phyloP scores from a whole-genome alignment of 1,140 invertebrate species.

The Bombus superbus region DNA sequence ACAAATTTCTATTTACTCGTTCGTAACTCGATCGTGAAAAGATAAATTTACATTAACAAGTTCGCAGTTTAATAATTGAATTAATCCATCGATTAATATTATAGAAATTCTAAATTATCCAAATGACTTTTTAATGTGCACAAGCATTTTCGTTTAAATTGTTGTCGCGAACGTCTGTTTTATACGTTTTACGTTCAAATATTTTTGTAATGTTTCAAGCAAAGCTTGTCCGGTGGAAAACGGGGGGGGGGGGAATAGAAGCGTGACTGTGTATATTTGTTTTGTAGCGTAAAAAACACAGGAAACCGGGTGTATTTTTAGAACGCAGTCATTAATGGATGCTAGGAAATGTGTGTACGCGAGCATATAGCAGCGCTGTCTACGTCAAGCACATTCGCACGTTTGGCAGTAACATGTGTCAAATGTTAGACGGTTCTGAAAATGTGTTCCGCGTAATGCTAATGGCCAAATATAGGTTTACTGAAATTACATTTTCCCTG shows the following conservation, averaged over 20 bases:
- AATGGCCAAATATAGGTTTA: slow-evolving; percentile 26
- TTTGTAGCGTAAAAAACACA: slow-evolving; percentile 13
- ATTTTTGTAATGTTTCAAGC: slow-evolving; percentile 11
- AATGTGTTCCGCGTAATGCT: slow-evolving; percentile 14
- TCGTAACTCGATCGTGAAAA: too few species aligned
- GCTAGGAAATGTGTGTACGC: slow-evolving; percentile 24
- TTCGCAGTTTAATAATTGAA: too few species aligned
- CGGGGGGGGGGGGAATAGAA: slow-evolving; percentile 3
- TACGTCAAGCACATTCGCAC: slow-evolving; percentile 36
- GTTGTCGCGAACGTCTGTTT: neutral
- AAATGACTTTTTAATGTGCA: too few species aligned
- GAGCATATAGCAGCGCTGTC: neutral
- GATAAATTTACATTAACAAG: too few species aligned
- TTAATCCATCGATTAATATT: neutral
- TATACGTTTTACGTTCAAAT: neutral
- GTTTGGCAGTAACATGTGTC: slow-evolving; percentile 33
- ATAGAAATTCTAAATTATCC: neutral
- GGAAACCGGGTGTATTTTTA: slow-evolving; percentile 18
- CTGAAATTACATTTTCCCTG: slow-evolving; percentile 8
- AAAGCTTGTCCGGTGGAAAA: neutral
- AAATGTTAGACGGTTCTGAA: slow-evolving; percentile 23
- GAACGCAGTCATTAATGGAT: slow-evolving; percentile 29
- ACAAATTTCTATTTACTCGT: neutral
- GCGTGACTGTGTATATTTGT: slow-evolving; percentile 18
- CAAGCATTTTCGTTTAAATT: neutral